These are phyloP conservation scores for Brachyalestes nurse DNA, from an alignment of 2,797 vertebrate species.

Conservation along the genomic window DNA sequence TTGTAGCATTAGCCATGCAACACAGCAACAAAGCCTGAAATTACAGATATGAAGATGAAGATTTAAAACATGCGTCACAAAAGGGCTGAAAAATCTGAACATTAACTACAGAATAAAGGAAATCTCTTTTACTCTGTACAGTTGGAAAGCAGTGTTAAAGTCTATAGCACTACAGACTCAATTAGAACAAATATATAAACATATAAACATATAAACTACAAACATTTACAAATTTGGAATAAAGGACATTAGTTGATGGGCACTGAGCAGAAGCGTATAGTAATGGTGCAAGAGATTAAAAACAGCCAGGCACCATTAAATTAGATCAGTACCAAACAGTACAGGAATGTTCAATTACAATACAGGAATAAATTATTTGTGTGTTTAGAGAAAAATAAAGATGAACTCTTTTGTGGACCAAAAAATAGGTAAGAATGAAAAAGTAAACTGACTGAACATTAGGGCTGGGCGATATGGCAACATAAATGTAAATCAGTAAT, in stretches of 20 bases:
- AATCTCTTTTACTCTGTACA: not conserved
- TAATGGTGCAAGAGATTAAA: constrained; percentile 21
- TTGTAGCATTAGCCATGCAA: not conserved
- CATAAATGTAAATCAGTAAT: not conserved
- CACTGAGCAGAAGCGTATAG: constrained; percentile 48
- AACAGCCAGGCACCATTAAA: constrained; percentile 29
- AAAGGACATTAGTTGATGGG: constrained; percentile 32
- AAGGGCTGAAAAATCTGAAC: constrained; percentile 3
- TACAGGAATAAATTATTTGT: not conserved
- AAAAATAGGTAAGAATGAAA: not conserved
- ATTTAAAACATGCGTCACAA: not conserved
- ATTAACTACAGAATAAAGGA: not conserved
- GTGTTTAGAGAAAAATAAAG: constrained; percentile 24
- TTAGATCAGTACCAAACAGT: constrained; percentile 2
- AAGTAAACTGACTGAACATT: not conserved
- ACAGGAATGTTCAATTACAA: not conserved
- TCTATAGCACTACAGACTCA: too few relatives aligned
- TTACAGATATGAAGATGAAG: constrained; percentile 13
- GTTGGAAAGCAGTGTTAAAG: constrained; percentile 20
- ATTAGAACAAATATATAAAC: not conserved
- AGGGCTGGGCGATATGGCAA: not conserved
- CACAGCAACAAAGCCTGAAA: constrained; percentile 29
- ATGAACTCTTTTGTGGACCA: constrained; percentile 5
- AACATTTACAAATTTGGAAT: not conserved
- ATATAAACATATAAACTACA: too few relatives aligned